phyloP scores from a whole-genome alignment of 2,797 vertebrate genomes.

The Rachycentron canadum region DNA sequence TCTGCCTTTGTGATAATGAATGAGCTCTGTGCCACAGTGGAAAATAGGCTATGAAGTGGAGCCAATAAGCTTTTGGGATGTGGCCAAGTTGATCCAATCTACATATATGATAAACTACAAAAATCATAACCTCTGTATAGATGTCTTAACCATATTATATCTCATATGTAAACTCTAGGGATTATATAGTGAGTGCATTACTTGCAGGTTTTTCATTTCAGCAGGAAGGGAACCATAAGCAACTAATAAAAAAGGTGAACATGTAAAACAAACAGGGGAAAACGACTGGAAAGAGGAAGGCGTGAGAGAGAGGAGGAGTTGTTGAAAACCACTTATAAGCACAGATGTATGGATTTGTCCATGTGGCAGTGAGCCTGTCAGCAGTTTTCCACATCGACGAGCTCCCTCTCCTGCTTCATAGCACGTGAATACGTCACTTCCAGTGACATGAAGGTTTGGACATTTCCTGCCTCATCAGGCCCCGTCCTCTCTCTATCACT shows the following conservation, averaged over 20 bases:
- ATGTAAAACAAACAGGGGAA: slow-evolving; percentile 9
- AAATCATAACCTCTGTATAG: neutral
- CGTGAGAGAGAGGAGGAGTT: neutral
- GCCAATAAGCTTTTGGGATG: slow-evolving; percentile 3
- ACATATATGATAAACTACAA: neutral
- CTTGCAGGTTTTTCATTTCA: neutral
- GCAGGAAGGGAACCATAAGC: neutral
- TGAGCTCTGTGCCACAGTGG: neutral
- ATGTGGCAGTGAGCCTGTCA: slow-evolving; percentile 51
- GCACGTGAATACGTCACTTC: slow-evolving; percentile 57
- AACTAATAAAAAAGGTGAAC: neutral
- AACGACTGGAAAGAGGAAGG: neutral
- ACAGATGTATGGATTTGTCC: slow-evolving; percentile 53
- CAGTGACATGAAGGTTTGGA: slow-evolving; percentile 32
- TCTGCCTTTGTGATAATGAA: slow-evolving; percentile 25
- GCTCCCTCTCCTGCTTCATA: slow-evolving; percentile 47
- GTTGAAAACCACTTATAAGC: slow-evolving; percentile 21
- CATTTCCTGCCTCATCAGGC: slow-evolving; percentile 60
- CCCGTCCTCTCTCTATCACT: slow-evolving; percentile 27
- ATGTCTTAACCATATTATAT: neutral
- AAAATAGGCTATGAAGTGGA: slow-evolving; percentile 6
- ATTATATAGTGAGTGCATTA: neutral
- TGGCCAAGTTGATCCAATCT: neutral
- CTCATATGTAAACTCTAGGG: neutral
- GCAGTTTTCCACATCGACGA: slow-evolving; percentile 61